phyloP scores from a whole-genome alignment of 2,797 vertebrate species.

The Falco biarmicus region DNA sequence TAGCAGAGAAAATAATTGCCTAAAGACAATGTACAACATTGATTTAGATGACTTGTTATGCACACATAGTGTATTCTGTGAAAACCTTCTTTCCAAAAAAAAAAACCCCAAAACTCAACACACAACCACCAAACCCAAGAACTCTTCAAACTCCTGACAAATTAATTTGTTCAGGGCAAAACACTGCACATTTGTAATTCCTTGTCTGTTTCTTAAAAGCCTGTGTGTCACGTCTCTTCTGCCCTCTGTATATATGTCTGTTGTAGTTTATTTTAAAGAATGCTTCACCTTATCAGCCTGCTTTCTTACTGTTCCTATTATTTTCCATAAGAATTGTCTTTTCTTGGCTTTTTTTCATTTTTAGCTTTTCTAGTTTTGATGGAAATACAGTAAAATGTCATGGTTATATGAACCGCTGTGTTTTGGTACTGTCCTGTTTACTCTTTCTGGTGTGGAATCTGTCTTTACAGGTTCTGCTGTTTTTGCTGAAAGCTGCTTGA shows the following conservation, averaged over 20 bases:
- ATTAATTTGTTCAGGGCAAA: constrained; percentile 66
- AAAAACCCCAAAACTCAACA: neutral
- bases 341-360: neutral
- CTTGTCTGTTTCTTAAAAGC: constrained; percentile 49
- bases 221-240: neutral
- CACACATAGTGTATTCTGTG: constrained; percentile 10
- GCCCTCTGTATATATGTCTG: neutral
- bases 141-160: constrained; percentile 53
- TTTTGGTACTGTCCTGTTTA: neutral
- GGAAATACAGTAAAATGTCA: neutral
- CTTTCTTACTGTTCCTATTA: constrained; percentile 24
- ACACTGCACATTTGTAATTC: constrained; percentile 50
- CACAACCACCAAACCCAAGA: neutral
- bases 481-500: constrained; percentile 13
- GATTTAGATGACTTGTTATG: constrained; percentile 74
- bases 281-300: constrained; percentile 3
- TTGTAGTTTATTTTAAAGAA: neutral
- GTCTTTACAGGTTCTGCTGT: neutral
- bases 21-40: constrained; percentile 71
- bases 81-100: constrained; percentile 39
- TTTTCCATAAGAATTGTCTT: constrained; percentile 15
- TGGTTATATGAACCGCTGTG: neutral
- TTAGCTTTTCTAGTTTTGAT: neutral
- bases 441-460: neutral
- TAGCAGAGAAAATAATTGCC: constrained; percentile 70